These are phyloP conservation scores for Cataglyphis livida DNA, from an alignment of 2,888 invertebrate genomes.

Conservation along the genomic window DNA sequence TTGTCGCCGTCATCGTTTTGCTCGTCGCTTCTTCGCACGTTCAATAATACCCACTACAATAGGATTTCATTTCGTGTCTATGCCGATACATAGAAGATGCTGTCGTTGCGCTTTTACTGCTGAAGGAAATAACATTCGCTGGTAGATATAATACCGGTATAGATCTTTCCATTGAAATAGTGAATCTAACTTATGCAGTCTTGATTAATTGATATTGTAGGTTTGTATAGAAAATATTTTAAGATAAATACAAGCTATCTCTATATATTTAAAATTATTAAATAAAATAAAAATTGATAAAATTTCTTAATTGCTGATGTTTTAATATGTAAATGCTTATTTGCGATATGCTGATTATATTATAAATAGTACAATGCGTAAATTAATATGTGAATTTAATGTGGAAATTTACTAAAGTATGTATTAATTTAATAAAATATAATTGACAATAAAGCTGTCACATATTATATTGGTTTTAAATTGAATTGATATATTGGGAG, in stretches of 20 bases:
- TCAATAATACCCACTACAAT: slow-evolving; percentile 42
- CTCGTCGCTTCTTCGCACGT: slow-evolving; percentile 30
- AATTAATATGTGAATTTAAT: slow-evolving; percentile 7
- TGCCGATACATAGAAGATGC: slow-evolving; percentile 31
- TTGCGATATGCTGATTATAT: neutral
- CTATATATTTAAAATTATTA: neutral
- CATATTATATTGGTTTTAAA: neutral
- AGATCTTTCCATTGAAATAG: slow-evolving; percentile 5
- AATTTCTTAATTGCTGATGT: neutral
- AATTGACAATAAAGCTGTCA: neutral
- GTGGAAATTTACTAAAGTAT: neutral
- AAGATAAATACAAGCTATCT: neutral
- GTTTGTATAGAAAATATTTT: neutral
- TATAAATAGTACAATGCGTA: neutral
- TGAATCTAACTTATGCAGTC: neutral
- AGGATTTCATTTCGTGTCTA: slow-evolving; percentile 47
- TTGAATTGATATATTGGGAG: neutral
- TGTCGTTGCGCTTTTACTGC: slow-evolving; percentile 45
- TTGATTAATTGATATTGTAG: slow-evolving; percentile 25
- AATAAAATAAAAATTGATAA: neutral
- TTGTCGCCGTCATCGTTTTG: slow-evolving; percentile 8
- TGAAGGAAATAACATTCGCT: slow-evolving; percentile 41
- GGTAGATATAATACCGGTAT: slow-evolving; percentile 3
- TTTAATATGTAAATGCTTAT: neutral
- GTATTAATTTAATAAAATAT: neutral